These are phyloP conservation scores for Galbula dea DNA, from an alignment of 2,113 vertebrate genomes.

Conservation along the genomic window DNA sequence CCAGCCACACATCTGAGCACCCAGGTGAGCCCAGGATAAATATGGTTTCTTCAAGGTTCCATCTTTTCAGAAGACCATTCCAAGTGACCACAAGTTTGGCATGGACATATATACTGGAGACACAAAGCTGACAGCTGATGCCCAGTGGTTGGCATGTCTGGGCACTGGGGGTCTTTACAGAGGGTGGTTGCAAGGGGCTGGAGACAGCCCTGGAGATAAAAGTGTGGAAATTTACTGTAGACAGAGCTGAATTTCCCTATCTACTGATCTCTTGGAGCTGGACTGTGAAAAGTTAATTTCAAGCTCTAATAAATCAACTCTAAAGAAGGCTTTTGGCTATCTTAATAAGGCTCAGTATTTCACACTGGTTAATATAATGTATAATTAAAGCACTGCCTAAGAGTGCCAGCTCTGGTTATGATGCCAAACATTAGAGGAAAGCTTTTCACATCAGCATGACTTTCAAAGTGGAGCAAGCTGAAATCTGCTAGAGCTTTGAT, in stretches of 20 bases:
- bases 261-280: not conserved
- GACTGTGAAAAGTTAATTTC: constrained; percentile 63
- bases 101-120: not conserved
- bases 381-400: constrained; percentile 16
- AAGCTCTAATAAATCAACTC: constrained; percentile 53
- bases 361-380: constrained; percentile 39
- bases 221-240: not conserved
- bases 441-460: not conserved
- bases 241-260: not conserved
- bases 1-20: not conserved
- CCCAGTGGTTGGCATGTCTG: not conserved
- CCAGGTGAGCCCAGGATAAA: not conserved
- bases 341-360: constrained; percentile 36
- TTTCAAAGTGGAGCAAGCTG: not conserved
- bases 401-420: not conserved
- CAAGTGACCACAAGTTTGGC: not conserved
- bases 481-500: not conserved
- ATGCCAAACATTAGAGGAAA: not conserved
- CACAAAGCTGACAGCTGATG: not conserved
- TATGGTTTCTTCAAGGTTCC: accelerated
- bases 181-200: not conserved
- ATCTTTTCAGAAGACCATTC: not conserved
- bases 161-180: not conserved
- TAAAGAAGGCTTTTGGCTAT: constrained; percentile 35
- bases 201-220: not conserved